Evolutionary conservation across 2,113 vertebrate species (phyloP).

Genomic region (Mesembrinibis cayennensis): DNA sequence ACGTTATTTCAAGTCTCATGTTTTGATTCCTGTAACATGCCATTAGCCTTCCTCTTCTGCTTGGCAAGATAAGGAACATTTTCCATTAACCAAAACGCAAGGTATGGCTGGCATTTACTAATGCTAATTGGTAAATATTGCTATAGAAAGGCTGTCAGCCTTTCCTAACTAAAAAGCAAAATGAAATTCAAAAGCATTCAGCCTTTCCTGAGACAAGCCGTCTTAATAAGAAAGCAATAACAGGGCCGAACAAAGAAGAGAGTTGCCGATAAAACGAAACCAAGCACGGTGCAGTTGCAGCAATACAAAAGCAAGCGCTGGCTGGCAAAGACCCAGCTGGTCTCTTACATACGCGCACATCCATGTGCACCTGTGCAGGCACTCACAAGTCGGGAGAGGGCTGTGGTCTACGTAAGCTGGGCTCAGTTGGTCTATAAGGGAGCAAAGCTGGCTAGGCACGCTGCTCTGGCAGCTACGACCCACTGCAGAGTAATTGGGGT

Average conservation of each 20-base stretch:
- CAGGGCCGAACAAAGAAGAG: background rate
- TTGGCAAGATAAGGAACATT: background rate
- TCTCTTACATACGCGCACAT: rapidly evolving
- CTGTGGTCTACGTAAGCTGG: background rate
- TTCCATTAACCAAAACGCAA: background rate
- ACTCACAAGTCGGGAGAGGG: background rate
- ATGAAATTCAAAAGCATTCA: background rate
- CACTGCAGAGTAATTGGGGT: background rate
- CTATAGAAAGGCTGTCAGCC: background rate
- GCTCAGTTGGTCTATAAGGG: background rate
- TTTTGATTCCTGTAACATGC: background rate
- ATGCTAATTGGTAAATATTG: background rate
- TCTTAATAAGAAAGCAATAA: background rate
- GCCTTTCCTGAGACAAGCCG: background rate
- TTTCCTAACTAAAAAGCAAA: background rate
- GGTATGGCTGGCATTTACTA: background rate
- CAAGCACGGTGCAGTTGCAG: background rate
- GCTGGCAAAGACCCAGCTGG: background rate
- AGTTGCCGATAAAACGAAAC: background rate
- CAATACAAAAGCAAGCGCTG: background rate
- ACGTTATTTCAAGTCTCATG: background rate
- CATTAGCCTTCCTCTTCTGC: constrained; percentile 10
- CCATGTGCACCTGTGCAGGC: background rate
- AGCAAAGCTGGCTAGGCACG: background rate
- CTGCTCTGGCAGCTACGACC: background rate